Percentiles rank a stretch among this genome's conserved stretches.
Conservation (phyloP, 2,113 vertebrate species). For the Perccottus glenii region DNA sequence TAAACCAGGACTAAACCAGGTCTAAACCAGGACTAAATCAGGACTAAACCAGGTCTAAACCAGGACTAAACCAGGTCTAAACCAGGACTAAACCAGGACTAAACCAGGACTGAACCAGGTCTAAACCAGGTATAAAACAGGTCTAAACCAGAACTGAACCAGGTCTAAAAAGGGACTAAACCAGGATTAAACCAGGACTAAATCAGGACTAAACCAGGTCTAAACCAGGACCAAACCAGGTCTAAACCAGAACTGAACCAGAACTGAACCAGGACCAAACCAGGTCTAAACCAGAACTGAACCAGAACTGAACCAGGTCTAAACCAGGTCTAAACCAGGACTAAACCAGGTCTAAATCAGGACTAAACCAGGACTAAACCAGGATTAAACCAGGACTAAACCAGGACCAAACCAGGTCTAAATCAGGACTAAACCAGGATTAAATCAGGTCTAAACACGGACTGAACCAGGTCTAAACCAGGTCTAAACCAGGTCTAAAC, state of each 20-base stretch:
- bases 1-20: background rate
- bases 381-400: background rate
- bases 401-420: background rate
- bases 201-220: background rate
- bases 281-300: no score
- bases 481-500: background rate
- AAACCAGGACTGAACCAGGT: background rate
- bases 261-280: no score
- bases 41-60: background rate
- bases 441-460: background rate
- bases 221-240: background rate
- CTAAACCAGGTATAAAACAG: background rate
- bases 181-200: background rate
- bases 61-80: background rate
- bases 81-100: background rate
- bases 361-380: background rate
- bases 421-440: background rate
- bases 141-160: background rate
- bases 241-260: background rate
- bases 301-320: background rate
- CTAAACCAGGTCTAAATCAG: background rate
- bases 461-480: background rate
- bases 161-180: no score
- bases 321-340: background rate
- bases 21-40: background rate